Evolutionary conservation across 2,888 invertebrate species (phyloP).

Genomic region (Sinodicranocentrus sp.): DNA sequence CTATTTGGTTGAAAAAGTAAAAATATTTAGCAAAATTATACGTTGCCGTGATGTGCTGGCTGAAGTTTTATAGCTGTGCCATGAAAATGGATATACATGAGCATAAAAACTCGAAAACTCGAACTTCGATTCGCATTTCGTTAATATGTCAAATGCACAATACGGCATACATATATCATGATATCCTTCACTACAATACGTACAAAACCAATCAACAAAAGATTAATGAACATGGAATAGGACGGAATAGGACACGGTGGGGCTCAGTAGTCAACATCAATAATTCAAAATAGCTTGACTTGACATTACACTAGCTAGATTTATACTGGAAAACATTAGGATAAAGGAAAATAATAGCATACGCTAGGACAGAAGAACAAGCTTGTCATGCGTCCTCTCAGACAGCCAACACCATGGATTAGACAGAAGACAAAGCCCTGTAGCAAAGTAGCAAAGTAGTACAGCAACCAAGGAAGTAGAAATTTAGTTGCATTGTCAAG

Average conservation of each 20-base stretch:
- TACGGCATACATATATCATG: no score
- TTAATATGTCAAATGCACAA: no score
- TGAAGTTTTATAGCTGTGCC: not conserved
- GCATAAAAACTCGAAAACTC: no score
- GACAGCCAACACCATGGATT: not conserved
- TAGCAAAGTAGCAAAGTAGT: no score
- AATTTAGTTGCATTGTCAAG: no score
- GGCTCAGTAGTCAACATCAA: conserved; percentile 10
- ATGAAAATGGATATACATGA: not conserved
- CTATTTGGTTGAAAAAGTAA: conserved; percentile 37
- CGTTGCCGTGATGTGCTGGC: not conserved
- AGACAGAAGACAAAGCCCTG: no score
- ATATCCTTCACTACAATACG: not conserved
- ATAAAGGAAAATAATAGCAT: not conserved
- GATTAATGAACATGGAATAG: conserved; percentile 56
- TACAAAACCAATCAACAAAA: conserved; percentile 44
- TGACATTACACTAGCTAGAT: not conserved
- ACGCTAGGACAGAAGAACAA: not conserved
- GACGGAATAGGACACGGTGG: conserved; percentile 15
- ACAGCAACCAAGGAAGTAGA: no score
- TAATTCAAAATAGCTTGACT: conserved; percentile 42
- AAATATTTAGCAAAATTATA: conserved; percentile 42
- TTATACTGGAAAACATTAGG: not conserved
- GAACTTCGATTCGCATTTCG: no score
- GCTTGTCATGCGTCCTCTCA: no score